Base-by-base conservation (phyloP, 2,113 vertebrate genomes). In the Nyctibius bracteatus region DNA sequence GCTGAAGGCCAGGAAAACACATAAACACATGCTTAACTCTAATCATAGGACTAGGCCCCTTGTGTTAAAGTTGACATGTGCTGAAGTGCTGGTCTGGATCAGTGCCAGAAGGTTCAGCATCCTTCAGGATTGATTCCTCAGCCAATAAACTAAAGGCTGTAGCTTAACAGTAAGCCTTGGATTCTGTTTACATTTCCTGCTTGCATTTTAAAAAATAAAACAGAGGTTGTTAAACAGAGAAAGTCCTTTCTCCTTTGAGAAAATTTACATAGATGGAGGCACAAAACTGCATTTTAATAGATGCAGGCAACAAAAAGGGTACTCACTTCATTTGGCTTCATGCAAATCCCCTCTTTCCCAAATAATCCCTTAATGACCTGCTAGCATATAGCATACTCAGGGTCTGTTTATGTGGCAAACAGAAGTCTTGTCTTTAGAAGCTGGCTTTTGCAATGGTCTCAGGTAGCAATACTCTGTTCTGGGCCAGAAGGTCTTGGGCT, bases 11-110 rank as follows among this genome's bases (percentile, higher is more conserved):
- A 96, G 58, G 31, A 81, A 95, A 93, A 67, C 86, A 86, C 86
- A 96, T 93, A 96, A 96, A 94, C 90, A 96, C 92, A 70, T 96
- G 88, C 86, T 96, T 96, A 96, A 93, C 88, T 97, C 73, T 93
- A 94, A 94, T 94, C 90, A 84, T 72, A 71, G 41, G 82, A 92
- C 82, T 81, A 95, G 88, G 72, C 52, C 70, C 39, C 68, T 81
- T 75, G 73, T 92, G 96, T 94, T 96, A 87, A 96, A 92, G 80
- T 72, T 81, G 77, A 96, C 92, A 83, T 93, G 94, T 86, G 92
- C 83, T 95, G 89, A 92, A 96, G 89, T 92, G 86, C 77, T 86
- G 83, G 75, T 88, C 86, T 94, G 95, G 72, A 96, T 59, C 52
- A 63, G 43, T 1, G 82, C 90, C 96, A 96, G 68, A 86, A 74